Evolutionary conservation across 1,140 invertebrate species (phyloP).

Genomic region (Lepidotrigona ventralis): DNA sequence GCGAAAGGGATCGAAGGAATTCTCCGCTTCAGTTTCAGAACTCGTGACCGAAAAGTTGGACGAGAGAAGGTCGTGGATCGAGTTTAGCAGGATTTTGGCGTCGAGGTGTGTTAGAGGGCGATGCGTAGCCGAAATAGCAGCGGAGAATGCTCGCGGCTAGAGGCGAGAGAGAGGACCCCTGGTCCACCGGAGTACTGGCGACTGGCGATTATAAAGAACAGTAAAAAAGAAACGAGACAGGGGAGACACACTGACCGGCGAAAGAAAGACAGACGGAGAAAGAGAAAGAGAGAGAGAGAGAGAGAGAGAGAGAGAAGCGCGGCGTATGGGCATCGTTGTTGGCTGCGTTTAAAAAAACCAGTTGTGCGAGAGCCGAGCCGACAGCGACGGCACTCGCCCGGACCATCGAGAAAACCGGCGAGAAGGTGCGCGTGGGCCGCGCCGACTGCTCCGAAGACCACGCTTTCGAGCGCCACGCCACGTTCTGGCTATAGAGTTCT

Average conservation of each 20-base stretch:
- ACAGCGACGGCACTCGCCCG: conserved; percentile 66
- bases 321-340: conserved; percentile 77
- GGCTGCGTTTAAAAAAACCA: conserved; percentile 79
- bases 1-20: background rate
- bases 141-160: conserved; percentile 75
- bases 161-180: conserved; percentile 66
- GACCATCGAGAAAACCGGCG: conserved; percentile 61
- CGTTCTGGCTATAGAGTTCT: background rate
- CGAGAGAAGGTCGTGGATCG: conserved; percentile 37
- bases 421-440: conserved; percentile 77
- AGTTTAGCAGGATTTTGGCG: conserved; percentile 63
- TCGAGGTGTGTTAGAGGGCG: conserved; percentile 47
- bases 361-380: conserved; percentile 76
- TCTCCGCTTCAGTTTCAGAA: background rate
- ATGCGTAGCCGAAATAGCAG: conserved; percentile 64
- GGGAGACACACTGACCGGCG: conserved; percentile 33
- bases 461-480: conserved; percentile 55
- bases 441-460: conserved; percentile 70
- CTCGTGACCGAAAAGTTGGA: conserved; percentile 12
- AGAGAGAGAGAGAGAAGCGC: conserved; percentile 68
- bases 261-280: conserved; percentile 32
- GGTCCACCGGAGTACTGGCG: conserved; percentile 69
- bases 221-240: conserved; percentile 77
- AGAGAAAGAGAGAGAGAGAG: conserved; percentile 64
- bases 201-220: conserved; percentile 80